Conservation (phyloP, 2,888 invertebrate species). For the Perithous albicinctus region DNA sequence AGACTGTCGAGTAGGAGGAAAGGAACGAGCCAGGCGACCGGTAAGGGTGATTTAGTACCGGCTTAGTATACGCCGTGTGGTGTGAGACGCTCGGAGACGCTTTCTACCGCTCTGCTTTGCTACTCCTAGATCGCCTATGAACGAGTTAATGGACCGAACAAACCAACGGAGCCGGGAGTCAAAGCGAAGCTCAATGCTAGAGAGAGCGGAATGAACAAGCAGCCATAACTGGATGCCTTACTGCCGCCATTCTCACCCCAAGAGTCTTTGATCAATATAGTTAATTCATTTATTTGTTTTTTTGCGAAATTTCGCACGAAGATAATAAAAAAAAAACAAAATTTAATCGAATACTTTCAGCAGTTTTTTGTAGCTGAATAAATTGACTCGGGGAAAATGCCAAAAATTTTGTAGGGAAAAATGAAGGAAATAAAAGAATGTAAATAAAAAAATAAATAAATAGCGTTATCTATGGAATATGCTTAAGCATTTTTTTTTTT, state of each 20-base stretch:
- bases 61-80: conserved; percentile 74
- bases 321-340: not conserved
- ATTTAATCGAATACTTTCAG: too few relatives aligned
- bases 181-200: conserved; percentile 48
- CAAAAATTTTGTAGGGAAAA: not conserved
- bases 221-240: conserved; percentile 41
- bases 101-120: conserved; percentile 57
- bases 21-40: conserved; percentile 43
- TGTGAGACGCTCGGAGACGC: conserved; percentile 77
- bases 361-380: not conserved
- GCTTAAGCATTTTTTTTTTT: not conserved
- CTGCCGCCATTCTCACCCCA: not conserved
- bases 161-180: conserved; percentile 62
- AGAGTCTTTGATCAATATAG: not conserved
- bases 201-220: conserved; percentile 65
- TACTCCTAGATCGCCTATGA: conserved; percentile 79
- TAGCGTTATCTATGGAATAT: too few relatives aligned
- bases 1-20: conserved; percentile 65
- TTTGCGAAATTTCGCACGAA: not conserved
- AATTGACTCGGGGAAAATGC: not conserved
- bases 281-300: not conserved
- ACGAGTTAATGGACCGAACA: conserved; percentile 82
- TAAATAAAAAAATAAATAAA: too few relatives aligned
- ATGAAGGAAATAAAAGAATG: not conserved
- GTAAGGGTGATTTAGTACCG: conserved; percentile 77